Base-by-base conservation (phyloP, 2,113 vertebrate genomes). In the Erythrocebus patas region DNA sequence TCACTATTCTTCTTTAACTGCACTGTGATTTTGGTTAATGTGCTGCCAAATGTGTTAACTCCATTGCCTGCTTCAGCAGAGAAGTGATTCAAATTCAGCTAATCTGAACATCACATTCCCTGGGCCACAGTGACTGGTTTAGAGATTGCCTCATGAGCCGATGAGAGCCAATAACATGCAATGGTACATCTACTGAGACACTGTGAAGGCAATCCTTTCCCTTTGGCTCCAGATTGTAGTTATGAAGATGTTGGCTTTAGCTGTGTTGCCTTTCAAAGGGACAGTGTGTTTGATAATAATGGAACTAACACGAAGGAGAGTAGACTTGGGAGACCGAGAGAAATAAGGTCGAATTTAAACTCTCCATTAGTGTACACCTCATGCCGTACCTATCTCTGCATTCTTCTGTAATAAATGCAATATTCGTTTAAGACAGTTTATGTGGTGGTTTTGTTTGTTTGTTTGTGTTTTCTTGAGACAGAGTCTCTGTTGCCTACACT, bases 291-390 rank as follows among this genome's bases (percentile, higher is more conserved):
- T 89, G 73, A 25, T 8, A 43, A 23, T 61, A 32, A 68, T 13
- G 16, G 52, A 52, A 32, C 40, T 45, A 85, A 50, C 6, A n/a
- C 1, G n/a, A 43, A 68, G 27, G 72, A 91, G 30, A 95, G 32
- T 11, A 14, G 22, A 57, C 2, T 1, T 64, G 40, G 64, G 14
- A 68, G 82, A 43, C 5, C 16, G 64, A 86, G 45, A 81, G 72
- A 94, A 94, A 83, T 18, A 82, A 27, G 20, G 5, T 83, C 16
- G 22, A 86, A 72, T 55, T 92, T 79, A 83, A 85, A 68, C 16
- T 43, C 66, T 81, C 45, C 6, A 8, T 72, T 32, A 79, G 14
- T 81, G 16, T 81, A 2, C 35, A 50, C 3, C 16, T 64, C 66
- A 76, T 81, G 50, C 9, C n/a, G 35, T 64, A 50, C 12, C 45